Evolutionary conservation across 2,797 vertebrate species (phyloP).

Genomic region (Selene dorsalis): DNA sequence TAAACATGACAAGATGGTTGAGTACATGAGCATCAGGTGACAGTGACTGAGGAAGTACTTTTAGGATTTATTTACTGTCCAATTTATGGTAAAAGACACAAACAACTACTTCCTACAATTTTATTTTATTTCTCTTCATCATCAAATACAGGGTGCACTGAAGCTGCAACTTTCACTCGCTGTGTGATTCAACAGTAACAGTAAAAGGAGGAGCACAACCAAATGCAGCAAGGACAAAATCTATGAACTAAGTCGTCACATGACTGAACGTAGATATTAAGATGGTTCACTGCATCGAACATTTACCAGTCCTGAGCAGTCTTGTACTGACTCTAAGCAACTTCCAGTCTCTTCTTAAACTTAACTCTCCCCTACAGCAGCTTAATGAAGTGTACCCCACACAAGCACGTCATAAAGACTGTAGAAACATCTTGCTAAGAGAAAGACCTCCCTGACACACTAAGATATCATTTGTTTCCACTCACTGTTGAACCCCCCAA

Average conservation of each 20-base stretch:
- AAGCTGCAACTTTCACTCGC: slow-evolving; percentile 38
- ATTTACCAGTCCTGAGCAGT: not conserved
- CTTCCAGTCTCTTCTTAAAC: not conserved
- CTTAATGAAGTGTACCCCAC: not conserved
- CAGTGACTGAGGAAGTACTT: not conserved
- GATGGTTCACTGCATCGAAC: not conserved
- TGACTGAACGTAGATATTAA: not conserved
- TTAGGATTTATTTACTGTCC: not conserved
- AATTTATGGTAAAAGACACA: not conserved
- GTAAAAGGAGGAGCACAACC: not conserved
- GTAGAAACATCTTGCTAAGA: no score
- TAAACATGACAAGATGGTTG: not conserved
- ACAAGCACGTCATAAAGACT: not conserved
- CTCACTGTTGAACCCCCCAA: not conserved
- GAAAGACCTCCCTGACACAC: not conserved
- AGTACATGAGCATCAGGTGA: not conserved
- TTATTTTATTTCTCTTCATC: slow-evolving; percentile 63
- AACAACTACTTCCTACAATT: slow-evolving; percentile 32
- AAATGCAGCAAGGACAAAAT: not conserved
- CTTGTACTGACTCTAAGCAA: not conserved
- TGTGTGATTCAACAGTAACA: not conserved
- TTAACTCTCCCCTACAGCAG: not conserved
- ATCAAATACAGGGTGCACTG: slow-evolving; percentile 46
- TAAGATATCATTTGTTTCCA: not conserved
- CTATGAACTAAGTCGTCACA: not conserved